Base-by-base conservation (phyloP, 1,140 invertebrate genomes). In the Ceratina japonica region DNA sequence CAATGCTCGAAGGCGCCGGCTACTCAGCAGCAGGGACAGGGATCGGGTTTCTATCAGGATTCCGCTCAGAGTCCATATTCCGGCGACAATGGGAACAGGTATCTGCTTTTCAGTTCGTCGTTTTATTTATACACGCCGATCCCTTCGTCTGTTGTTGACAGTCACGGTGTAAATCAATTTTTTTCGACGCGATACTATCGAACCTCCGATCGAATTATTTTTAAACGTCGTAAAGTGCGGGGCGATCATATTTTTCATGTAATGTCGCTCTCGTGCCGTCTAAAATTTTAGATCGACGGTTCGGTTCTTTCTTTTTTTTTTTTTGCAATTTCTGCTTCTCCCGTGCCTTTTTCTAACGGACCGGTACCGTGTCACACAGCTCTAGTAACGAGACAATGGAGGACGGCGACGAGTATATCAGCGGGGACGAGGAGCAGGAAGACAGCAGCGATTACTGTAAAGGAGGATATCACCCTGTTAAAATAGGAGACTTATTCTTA, bases 381-480 rank as follows among this genome's bases (percentile, higher is more conserved):
- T 97, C 96, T 75, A 97, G 96, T 89, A 96, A 96, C 91, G 96
- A 97, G 90, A 96, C 96, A 16, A 96, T 96, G 86, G 95, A 96
- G 86, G 95, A 96, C 65, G 94, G 95, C 52, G 95, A 96, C 78
- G 96, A 95, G 82, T 95, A 95, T 85, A 95, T 94, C 77, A 96
- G 95, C 81, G 96, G 97, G 85, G 97, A 98, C 81, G 97, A 98
- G 89, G 98, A 99, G 91, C 98, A 99, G 90, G 98, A 99, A 93
- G 97, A 98, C 89, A 97, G 97, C 84, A 95, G 94, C 71, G 98
- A 99, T 92, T 99, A 99, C 91, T 96, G 96, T 88, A 97, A 97
- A 94, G 98, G 98, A 88, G 98, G 98, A 83, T 99, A 99, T 93
- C 98, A 99, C 94, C 98, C 98, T 82, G 98, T 99, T 63, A 98